Percentiles rank a stretch among this genome's conserved stretches.
Evolutionary conservation across 1,140 invertebrate genomes (phyloP).

Genomic region (Achatina immaculata): DNA sequence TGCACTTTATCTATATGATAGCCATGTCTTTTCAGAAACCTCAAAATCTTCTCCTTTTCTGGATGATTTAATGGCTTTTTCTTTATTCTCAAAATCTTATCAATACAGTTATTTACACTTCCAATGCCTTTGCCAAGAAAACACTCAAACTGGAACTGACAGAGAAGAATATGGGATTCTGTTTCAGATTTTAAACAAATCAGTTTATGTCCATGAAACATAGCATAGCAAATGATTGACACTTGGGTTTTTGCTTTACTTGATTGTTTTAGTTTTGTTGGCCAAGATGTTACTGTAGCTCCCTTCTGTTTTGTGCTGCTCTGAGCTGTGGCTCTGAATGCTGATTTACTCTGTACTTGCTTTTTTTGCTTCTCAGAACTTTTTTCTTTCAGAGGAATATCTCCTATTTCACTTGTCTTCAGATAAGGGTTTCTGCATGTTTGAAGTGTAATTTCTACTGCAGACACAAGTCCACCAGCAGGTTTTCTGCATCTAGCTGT

Average conservation of each 20-base stretch:
- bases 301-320: not conserved
- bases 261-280: not conserved
- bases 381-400: not conserved
- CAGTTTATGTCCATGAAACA: conserved; percentile 33
- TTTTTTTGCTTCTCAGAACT: not conserved
- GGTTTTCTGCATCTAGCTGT: not conserved
- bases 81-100: conserved; percentile 20
- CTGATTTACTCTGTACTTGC: not conserved
- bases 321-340: not conserved
- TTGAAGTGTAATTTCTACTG: not conserved
- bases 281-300: not conserved
- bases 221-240: not conserved
- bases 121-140: conserved; percentile 9
- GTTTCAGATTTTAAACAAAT: conserved; percentile 1
- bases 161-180: not conserved
- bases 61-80: conserved; percentile 23
- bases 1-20: not conserved
- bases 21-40: conserved; percentile 17
- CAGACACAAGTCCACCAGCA: not conserved
- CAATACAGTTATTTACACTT: conserved; percentile 26
- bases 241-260: not conserved
- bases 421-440: not conserved
- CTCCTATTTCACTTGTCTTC: not conserved
- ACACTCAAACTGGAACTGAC: conserved; percentile 33
- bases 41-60: conserved; percentile 20